Conservation (phyloP, 1,140 invertebrate genomes). For the Neodiprion virginianus region DNA sequence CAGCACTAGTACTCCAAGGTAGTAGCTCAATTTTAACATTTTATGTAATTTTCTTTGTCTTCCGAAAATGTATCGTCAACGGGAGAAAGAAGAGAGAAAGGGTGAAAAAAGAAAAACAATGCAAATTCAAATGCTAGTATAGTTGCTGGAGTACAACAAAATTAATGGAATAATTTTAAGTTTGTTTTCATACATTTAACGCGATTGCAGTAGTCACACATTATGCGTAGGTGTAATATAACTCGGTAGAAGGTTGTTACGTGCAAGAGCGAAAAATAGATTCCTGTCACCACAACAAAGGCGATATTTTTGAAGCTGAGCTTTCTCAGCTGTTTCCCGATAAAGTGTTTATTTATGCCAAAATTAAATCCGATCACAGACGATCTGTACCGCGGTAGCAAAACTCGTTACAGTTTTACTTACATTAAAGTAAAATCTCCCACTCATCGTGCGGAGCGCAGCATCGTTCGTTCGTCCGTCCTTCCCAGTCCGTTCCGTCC, state of each 20-base stretch:
- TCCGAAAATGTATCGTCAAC: background rate
- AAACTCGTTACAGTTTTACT: conserved; percentile 26
- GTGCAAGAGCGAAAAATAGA: conserved; percentile 22
- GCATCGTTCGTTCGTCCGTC: conserved; percentile 27
- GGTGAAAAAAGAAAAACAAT: background rate
- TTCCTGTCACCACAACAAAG: conserved; percentile 26
- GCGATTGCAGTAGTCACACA: background rate
- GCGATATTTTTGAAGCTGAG: conserved; percentile 1
- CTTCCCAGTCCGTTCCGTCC: conserved; percentile 24
- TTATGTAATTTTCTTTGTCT: background rate
- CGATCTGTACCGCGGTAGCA: background rate
- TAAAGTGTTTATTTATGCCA: background rate
- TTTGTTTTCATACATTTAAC: too few relatives aligned
- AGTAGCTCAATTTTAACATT: background rate
- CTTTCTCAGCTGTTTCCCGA: background rate
- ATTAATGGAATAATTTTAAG: too few relatives aligned
- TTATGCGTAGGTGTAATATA: conserved; percentile 19
- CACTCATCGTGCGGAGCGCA: conserved; percentile 47
- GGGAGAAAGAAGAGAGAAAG: background rate
- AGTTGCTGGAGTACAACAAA: too few relatives aligned
- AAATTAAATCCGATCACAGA: background rate
- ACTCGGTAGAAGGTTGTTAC: background rate
- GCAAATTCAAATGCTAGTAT: background rate
- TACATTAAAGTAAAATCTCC: conserved; percentile 46
- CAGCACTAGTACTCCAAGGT: background rate